A percentile compares a stretch with the other conserved stretches of the same genome.
Conservation (phyloP, 2,797 vertebrate species). For the Manis crassicaudata region DNA sequence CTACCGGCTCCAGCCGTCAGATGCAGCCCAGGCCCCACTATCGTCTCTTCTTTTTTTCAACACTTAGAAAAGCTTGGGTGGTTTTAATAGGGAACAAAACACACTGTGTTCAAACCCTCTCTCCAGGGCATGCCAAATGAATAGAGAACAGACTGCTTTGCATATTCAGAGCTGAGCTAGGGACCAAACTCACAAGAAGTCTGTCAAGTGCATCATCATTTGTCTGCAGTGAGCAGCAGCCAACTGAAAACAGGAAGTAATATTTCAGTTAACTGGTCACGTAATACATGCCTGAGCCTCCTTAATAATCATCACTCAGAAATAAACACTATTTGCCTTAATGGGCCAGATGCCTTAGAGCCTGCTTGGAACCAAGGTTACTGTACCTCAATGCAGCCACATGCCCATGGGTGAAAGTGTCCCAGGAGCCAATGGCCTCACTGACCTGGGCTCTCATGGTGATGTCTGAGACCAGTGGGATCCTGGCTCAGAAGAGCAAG, state of each 20-base stretch:
- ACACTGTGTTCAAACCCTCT: background rate
- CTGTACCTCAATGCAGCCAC: background rate
- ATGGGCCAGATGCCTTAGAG: conserved; percentile 23
- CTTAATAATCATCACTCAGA: conserved; percentile 24
- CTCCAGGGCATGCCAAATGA: background rate
- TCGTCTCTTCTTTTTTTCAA: conserved; percentile 32
- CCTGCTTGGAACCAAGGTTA: conserved; percentile 14
- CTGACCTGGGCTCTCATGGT: too few relatives aligned
- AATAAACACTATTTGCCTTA: conserved; percentile 42
- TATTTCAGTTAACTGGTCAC: conserved; percentile 59
- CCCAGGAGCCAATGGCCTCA: background rate
- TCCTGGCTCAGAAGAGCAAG: background rate
- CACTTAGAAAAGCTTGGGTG: background rate
- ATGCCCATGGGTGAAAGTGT: background rate
- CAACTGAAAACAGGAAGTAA: conserved; percentile 29
- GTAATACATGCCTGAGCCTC: background rate
- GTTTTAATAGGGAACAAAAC: conserved; percentile 46
- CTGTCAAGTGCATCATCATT: conserved; percentile 41
- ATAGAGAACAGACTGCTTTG: background rate
- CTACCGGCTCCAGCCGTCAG: background rate
- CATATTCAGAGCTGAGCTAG: conserved; percentile 43
- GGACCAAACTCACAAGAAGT: conserved; percentile 43
- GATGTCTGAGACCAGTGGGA: too few relatives aligned
- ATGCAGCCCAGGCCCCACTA: background rate
- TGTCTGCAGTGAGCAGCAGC: background rate